Evolutionary conservation across 2,797 vertebrate species (phyloP), one percentile per base, ranked within the genome.

Genomic region (Platalea minor): DNA sequence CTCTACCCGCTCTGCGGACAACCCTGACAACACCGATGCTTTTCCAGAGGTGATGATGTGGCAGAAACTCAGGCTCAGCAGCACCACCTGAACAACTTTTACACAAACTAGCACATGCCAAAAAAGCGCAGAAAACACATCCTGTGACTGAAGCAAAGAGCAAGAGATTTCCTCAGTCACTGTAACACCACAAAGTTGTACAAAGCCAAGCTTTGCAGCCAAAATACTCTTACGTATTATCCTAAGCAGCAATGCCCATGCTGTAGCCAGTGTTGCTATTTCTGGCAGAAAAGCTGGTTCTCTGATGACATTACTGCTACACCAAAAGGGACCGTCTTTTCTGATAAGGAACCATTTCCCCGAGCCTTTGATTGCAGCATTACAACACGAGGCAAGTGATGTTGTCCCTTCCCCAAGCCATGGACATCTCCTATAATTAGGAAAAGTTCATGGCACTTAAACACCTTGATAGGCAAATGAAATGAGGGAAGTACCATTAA

Each of bases 1-100:
- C 81, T 59, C 31, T 39, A 25, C 31, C 33, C 4, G 2, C 29
- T 37, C 43, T 23, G 18, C 0, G 0, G 69, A 37, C 41, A 81
- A 16, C 26, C 8, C 61, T 12, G n/a, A 84, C 65, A 68, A 72
- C 3, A 8, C 6, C 1, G 2, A 29, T 16, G n/a, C 11, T 6
- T 68, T 46, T 76, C 78, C 78, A 89, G 77, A 89, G 63, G 46
- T 23, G 20, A 73, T 1, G 51, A 67, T 23, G 29, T 2, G 17
- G 76, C 53, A 94, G 61, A 43, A 94, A 64, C 64, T 88, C 68
- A 5, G 51, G 23, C 45, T 93, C 53, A 69, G 92, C 46, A 65
- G 46, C 48, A 67, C 33, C 48, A 56, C 37, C 26, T 15, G 26
- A 78, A 65, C 26, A 77, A 41, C 29, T 73, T 64, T 31, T 33